Evolutionary conservation across 2,797 vertebrate species (phyloP).

Genomic region (Melanogrammus aeglefinus): DNA sequence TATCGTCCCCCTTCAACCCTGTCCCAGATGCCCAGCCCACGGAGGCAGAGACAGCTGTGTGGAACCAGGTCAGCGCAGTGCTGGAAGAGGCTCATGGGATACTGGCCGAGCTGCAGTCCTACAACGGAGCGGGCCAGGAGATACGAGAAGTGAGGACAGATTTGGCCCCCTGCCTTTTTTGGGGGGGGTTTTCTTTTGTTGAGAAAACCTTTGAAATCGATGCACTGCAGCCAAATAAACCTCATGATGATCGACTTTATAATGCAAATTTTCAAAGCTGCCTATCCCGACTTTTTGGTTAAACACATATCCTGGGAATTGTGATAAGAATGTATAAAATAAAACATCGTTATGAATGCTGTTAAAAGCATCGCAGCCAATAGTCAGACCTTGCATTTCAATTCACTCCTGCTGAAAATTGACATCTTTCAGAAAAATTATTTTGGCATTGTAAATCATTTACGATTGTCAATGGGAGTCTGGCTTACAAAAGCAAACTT

Average conservation of each 20-base stretch:
- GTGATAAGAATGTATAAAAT: not conserved
- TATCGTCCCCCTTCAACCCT: conserved; percentile 10
- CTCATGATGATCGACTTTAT: not conserved
- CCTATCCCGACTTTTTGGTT: not conserved
- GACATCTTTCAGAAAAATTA: not conserved
- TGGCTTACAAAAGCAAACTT: not conserved
- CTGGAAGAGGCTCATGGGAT: conserved; percentile 89
- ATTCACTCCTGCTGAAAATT: not conserved
- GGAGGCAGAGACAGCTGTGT: conserved; percentile 89
- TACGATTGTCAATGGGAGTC: not conserved
- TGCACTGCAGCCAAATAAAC: not conserved
- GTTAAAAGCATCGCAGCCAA: not conserved
- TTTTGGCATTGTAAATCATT: not conserved
- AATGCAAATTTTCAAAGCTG: not conserved
- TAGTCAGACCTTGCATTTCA: not conserved
- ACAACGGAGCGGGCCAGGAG: conserved; percentile 89
- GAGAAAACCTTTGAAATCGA: not conserved
- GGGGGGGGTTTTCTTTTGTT: not conserved
- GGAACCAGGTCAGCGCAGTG: conserved; percentile 92
- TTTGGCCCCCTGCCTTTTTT: not conserved
- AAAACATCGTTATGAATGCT: not conserved
- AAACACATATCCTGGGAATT: not conserved
- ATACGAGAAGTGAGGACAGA: conserved; percentile 83
- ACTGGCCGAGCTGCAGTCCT: conserved; percentile 88
- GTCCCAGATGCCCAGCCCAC: conserved; percentile 87